Evolutionary conservation across 2,113 vertebrate genomes (phyloP).

Genomic region (Antidorcas marsupialis): DNA sequence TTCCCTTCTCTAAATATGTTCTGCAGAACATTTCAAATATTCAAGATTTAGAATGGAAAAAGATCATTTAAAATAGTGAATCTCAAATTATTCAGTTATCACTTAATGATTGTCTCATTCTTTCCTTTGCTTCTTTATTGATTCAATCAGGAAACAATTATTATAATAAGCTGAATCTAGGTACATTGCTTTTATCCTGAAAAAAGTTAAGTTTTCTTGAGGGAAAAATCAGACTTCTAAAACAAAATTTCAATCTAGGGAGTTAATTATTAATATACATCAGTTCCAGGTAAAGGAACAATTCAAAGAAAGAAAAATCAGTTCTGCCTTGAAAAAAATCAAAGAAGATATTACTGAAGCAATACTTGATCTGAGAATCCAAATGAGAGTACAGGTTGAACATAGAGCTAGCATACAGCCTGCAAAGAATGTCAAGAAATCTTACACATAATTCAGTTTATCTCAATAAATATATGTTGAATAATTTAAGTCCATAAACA

Average conservation of each 20-base stretch:
- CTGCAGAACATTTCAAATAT: not conserved
- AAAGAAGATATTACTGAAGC: not conserved
- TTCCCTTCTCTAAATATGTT: not conserved
- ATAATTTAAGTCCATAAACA: not conserved
- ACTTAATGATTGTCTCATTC: not conserved
- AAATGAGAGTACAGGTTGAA: not conserved
- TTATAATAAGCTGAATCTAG: not conserved
- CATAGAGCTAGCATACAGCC: not conserved
- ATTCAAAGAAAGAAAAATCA: not conserved
- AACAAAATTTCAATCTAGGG: not conserved
- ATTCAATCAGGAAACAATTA: not conserved
- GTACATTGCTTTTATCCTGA: not conserved
- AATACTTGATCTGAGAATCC: not conserved
- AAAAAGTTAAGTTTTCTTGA: not conserved
- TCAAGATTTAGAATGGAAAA: not conserved
- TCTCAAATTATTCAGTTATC: not conserved
- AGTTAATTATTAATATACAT: not conserved
- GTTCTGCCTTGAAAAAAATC: not conserved
- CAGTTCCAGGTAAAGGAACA: not conserved
- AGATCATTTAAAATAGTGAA: not conserved
- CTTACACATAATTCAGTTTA: not conserved
- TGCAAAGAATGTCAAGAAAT: not conserved
- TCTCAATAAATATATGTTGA: not conserved
- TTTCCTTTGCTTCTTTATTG: not conserved
- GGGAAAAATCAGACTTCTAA: not conserved